Conservation (phyloP, 2,888 invertebrate genomes). For the Adineta ricciae region DNA sequence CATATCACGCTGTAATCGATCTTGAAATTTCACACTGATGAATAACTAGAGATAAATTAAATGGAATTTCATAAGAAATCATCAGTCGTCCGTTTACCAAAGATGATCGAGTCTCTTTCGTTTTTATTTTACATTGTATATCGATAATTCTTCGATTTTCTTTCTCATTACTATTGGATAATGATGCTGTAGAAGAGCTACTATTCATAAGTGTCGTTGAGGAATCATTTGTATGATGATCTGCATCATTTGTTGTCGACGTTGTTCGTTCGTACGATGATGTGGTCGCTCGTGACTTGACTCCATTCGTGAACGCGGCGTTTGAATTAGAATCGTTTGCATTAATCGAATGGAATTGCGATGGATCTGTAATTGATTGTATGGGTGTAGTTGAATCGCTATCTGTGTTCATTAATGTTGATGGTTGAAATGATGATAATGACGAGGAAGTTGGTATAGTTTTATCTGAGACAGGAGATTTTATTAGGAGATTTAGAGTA, state of each 20-base stretch:
- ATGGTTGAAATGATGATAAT: background rate
- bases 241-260: background rate
- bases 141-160: constrained; percentile 21
- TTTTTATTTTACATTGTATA: constrained; percentile 21
- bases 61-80: background rate
- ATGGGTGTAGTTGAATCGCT: background rate
- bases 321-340: background rate
- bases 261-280: background rate
- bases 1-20: constrained; percentile 20
- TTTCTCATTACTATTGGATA: background rate
- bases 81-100: background rate
- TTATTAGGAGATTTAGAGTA: background rate
- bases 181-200: background rate
- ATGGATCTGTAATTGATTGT: background rate
- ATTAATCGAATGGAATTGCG: background rate
- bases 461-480: too few relatives aligned
- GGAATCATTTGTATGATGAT: background rate
- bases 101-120: background rate
- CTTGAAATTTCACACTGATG: constrained; percentile 11
- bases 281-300: background rate
- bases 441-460: background rate
- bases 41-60: background rate
- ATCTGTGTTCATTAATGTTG: background rate
- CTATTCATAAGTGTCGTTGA: background rate
- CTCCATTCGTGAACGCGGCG: background rate